Percentiles rank a stretch among this genome's conserved stretches.
phyloP scores from a whole-genome alignment of 2,797 vertebrate species.

The Clarias laeviceps region DNA sequence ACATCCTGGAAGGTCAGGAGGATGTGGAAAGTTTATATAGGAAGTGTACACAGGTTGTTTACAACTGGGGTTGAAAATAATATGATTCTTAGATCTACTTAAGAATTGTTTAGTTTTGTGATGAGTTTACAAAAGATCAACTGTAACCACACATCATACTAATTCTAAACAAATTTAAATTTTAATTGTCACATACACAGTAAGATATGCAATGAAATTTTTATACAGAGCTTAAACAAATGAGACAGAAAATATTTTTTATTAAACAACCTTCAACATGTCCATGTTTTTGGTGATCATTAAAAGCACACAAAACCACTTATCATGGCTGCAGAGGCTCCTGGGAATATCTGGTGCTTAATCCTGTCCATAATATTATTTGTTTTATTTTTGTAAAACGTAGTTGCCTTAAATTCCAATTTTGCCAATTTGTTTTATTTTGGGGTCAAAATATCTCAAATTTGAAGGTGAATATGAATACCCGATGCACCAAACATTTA shows the following conservation, averaged over 20 bases:
- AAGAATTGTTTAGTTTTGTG: neutral
- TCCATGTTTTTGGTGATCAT: neutral
- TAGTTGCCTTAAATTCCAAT: neutral
- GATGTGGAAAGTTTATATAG: slow-evolving; percentile 52
- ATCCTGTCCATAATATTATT: neutral
- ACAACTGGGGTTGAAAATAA: neutral
- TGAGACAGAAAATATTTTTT: neutral
- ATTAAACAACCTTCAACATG: neutral
- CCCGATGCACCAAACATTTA: neutral
- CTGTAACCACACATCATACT: neutral
- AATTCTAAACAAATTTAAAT: neutral
- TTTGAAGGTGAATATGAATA: neutral
- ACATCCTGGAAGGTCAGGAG: slow-evolving; percentile 53
- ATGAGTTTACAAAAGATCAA: neutral
- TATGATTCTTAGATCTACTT: too few relatives aligned
- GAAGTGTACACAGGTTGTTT: neutral
- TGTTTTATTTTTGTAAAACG: neutral
- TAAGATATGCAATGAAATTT: too few relatives aligned
- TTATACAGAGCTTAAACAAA: neutral
- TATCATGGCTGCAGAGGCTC: neutral
- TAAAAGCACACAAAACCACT: neutral
- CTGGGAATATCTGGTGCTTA: neutral
- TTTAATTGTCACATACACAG: too few relatives aligned
- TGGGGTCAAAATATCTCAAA: neutral
- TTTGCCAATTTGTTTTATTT: neutral